Evolutionary conservation across 2,797 vertebrate genomes (phyloP), one percentile per base, ranked within the genome.

Genomic region (Thalassophryne amazonica): DNA sequence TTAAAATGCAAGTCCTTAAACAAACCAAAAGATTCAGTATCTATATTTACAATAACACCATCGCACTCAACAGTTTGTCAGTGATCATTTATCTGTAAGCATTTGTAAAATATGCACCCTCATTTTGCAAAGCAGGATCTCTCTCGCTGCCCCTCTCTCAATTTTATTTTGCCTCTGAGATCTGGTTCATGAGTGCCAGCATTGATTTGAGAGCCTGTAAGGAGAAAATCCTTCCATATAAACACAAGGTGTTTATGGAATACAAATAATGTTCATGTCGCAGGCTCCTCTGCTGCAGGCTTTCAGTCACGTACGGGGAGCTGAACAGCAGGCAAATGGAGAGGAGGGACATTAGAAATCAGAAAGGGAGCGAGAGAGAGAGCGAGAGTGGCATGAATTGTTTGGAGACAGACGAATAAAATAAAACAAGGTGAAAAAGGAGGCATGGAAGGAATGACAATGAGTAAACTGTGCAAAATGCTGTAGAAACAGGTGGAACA

Each of bases 181-280:
- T 78, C 56, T 73, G 68, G 52, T 67, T 80, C 76, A 76, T 73
- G 69, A 78, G 69, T 83, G 69, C 76, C 80, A 81, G 71, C 79
- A 86, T 68, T 81, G 82, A 88, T 86, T 83, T 74, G 64, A 86
- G 75, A 70, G 70, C 43, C 73, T 79, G 66, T 55, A 58, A 78
- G 75, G 77, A 69, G 63, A 66, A 84, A 85, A 83, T 84, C 60
- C n/a, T 68, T 56, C 57, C 76, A 72, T 70, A 81, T 80, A 86
- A 90, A 88, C 77, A 79, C 15, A 18, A 55, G 49, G 68, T 76
- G 84, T 85, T 87, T 78, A 78, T 60, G 69, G 86, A 88, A 90
- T 86, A 88, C 82, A 85, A 87, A 88, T 87, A 71, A 79, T 57
- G 50, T 64, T 47, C 46, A 46, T 55, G 66, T 60, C 10, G 11